Conservation (phyloP, 2,888 invertebrate genomes). For the Operophtera brumata region DNA sequence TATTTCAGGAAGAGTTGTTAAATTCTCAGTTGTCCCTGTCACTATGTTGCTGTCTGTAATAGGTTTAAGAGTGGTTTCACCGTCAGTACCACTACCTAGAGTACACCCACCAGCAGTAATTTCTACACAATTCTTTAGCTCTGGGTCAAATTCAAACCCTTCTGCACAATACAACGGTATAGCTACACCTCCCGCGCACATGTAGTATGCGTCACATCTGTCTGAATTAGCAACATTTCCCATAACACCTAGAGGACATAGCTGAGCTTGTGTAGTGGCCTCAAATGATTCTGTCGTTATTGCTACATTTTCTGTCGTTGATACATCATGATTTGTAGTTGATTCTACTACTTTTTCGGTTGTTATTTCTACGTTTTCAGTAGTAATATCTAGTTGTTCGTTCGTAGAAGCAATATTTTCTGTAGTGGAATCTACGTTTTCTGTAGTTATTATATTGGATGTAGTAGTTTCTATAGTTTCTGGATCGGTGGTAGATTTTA, state of each 20-base stretch:
- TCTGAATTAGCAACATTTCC: conserved; percentile 20
- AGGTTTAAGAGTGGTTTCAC: not conserved
- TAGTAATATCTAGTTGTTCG: not conserved
- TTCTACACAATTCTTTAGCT: conserved; percentile 16
- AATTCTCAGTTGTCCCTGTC: too few relatives aligned
- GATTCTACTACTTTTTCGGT: not conserved
- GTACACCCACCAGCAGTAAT: conserved; percentile 35
- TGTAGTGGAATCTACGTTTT: conserved; percentile 1
- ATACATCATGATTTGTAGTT: not conserved
- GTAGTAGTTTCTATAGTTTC: not conserved
- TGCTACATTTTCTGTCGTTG: conserved; percentile 1
- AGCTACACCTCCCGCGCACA: conserved; percentile 35
- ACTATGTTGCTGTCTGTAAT: too few relatives aligned
- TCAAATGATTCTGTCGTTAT: not conserved
- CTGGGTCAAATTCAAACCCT: conserved; percentile 31
- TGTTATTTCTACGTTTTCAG: conserved; percentile 1
- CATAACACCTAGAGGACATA: not conserved
- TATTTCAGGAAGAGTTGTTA: too few relatives aligned
- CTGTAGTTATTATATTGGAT: not conserved
- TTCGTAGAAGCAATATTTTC: not conserved
- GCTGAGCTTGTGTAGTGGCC: not conserved
- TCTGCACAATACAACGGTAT: conserved; percentile 31
- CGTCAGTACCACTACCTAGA: not conserved
- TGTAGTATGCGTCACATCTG: conserved; percentile 21
- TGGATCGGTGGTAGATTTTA: not conserved